Conservation (phyloP, 2,797 vertebrate genomes). For the Chromis chromis region DNA sequence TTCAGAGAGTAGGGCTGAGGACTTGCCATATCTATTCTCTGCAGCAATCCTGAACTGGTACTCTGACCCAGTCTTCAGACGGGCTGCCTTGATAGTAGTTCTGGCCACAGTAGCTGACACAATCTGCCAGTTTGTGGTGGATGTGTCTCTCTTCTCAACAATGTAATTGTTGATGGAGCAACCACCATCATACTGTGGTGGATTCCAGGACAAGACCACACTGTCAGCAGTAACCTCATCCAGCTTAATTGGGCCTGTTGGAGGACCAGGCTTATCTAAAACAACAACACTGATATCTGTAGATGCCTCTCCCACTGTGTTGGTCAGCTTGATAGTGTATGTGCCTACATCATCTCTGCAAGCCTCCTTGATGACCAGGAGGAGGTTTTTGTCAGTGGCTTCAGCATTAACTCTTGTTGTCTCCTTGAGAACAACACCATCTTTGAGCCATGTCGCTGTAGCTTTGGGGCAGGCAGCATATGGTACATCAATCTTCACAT, state of each 20-base stretch:
- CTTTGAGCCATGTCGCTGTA: constrained; percentile 92
- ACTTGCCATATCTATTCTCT: constrained; percentile 99
- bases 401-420: constrained; percentile 97
- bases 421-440: constrained; percentile 90
- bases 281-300: constrained; percentile 91
- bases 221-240: constrained; percentile 97
- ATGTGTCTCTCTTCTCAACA: constrained; percentile 98
- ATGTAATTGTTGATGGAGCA: constrained; percentile 97
- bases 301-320: constrained; percentile 90
- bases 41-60: constrained; percentile 99
- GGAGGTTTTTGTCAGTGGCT: constrained; percentile 87
- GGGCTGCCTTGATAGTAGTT: constrained; percentile 94
- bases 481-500: constrained; percentile 95
- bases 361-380: constrained; percentile 93
- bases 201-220: constrained; percentile 91
- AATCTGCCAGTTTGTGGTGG: constrained; percentile 96
- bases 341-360: constrained; percentile 94
- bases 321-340: constrained; percentile 92
- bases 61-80: constrained; percentile 94
- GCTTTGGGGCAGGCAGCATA: constrained; percentile 93
- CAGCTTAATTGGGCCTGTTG: constrained; percentile 94
- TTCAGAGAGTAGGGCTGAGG: constrained; percentile 90
- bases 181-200: constrained; percentile 95
- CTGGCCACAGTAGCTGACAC: constrained; percentile 98
- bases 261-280: constrained; percentile 97